Percentiles rank a stretch among this genome's conserved stretches.
These are phyloP conservation scores for Anthopleura sola DNA, from an alignment of 64 coral and sea anemone genomes.

Conservation along the genomic window DNA sequence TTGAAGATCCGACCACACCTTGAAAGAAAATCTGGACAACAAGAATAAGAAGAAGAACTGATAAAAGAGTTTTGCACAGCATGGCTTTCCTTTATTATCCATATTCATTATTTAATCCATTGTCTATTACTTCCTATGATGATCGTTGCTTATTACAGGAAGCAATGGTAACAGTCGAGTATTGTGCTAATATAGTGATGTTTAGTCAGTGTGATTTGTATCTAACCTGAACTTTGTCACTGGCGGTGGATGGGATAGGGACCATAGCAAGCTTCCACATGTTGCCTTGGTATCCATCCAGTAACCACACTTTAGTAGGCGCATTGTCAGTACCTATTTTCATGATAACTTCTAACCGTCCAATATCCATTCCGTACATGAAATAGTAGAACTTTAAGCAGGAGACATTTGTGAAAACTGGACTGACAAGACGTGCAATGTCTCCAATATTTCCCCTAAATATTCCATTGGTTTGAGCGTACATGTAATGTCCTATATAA, in stretches of 20 bases:
- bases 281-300: background rate
- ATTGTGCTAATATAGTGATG: too few relatives aligned
- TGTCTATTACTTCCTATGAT: too few relatives aligned
- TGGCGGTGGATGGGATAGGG: background rate
- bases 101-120: background rate
- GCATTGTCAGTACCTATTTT: background rate
- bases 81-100: background rate
- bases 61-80: background rate
- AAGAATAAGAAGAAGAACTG: background rate
- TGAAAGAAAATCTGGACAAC: background rate
- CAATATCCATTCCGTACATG: background rate
- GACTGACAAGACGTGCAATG: background rate
- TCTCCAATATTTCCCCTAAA: slow-evolving; percentile 7
- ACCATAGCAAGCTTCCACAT: background rate
- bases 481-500: background rate
- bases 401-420: background rate
- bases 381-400: slow-evolving; percentile 18
- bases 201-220: background rate
- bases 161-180: too few relatives aligned
- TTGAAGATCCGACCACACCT: background rate
- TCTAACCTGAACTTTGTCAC: background rate
- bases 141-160: too few relatives aligned
- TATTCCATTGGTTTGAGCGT: background rate
- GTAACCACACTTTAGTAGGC: background rate
- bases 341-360: background rate